Percentiles rank a stretch among this genome's conserved stretches.
These are phyloP conservation scores for Schizopygopsis malacanthus DNA, from an alignment of 2,797 vertebrate species.

Conservation along the genomic window DNA sequence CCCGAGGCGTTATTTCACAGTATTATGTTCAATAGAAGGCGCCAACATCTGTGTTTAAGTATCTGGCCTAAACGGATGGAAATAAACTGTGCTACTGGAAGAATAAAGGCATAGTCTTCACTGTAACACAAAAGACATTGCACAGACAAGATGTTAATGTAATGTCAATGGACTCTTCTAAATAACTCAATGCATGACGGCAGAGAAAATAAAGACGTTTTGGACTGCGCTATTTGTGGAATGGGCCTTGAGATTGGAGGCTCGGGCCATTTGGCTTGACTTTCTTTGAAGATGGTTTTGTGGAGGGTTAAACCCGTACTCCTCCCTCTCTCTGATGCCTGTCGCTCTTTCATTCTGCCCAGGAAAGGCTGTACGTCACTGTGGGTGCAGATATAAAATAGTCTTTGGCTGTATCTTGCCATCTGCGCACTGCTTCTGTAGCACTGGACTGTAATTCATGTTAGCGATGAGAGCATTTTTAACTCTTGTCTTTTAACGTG, in stretches of 20 bases:
- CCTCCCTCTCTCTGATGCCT: conserved; percentile 54
- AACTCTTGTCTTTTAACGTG: neutral
- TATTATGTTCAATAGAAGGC: conserved; percentile 31
- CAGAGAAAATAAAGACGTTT: conserved; percentile 40
- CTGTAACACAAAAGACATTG: conserved; percentile 18
- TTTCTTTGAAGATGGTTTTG: conserved; percentile 61
- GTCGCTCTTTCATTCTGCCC: conserved; percentile 54
- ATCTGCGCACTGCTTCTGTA: conserved; percentile 11
- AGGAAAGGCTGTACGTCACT: conserved; percentile 54
- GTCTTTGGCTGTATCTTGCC: conserved; percentile 35
- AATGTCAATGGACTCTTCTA: conserved; percentile 37
- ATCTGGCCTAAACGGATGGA: conserved; percentile 43
- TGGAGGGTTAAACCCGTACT: conserved; percentile 52
- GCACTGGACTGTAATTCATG: conserved; percentile 26
- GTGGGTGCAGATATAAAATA: conserved; percentile 55
- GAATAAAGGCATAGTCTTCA: conserved; percentile 39
- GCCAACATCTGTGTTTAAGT: conserved; percentile 58
- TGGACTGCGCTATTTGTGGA: conserved; percentile 51
- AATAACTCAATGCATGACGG: conserved; percentile 51
- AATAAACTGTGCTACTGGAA: conserved; percentile 28
- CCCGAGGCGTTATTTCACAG: neutral
- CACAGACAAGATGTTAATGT: conserved; percentile 41
- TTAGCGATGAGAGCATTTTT: conserved; percentile 29
- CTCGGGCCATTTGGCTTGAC: conserved; percentile 46
- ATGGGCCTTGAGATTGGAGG: conserved; percentile 28